A percentile compares a stretch with the other conserved stretches of the same genome.
Evolutionary conservation across 1,140 invertebrate species (phyloP).

Genomic region (Wasmannia auropunctata): DNA sequence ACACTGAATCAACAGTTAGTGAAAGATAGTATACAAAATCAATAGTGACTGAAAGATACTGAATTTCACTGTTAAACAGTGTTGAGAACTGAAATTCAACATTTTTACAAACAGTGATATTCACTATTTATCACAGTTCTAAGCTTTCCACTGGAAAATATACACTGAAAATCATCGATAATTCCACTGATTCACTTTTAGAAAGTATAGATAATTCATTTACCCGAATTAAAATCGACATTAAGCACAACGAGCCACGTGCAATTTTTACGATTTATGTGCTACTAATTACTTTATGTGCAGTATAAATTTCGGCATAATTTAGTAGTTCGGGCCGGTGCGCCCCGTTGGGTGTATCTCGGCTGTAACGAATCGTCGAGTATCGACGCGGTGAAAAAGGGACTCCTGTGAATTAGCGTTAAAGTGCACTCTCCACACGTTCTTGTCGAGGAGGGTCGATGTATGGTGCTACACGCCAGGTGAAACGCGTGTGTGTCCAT

Average conservation of each 20-base stretch:
- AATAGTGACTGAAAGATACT: too few species aligned
- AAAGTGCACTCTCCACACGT: conserved; percentile 27
- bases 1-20: too few species aligned
- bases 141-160: too few species aligned
- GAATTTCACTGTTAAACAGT: too few species aligned
- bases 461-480: conserved; percentile 40
- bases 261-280: not conserved
- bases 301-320: not conserved
- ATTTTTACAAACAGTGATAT: too few species aligned
- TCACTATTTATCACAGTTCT: too few species aligned
- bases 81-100: too few species aligned
- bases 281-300: not conserved
- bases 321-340: not conserved
- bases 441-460: conserved; percentile 15
- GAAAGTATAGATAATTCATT: not conserved
- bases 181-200: too few species aligned
- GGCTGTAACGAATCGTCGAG: conserved; percentile 46
- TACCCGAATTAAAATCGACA: not conserved
- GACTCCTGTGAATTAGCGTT: conserved; percentile 54
- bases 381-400: conserved; percentile 41
- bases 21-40: too few species aligned
- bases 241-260: not conserved
- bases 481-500: conserved; percentile 14
- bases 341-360: conserved; percentile 20
- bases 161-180: too few species aligned